These are phyloP conservation scores for Anaspis maculata DNA, from an alignment of 2,888 invertebrate genomes.

Conservation along the genomic window DNA sequence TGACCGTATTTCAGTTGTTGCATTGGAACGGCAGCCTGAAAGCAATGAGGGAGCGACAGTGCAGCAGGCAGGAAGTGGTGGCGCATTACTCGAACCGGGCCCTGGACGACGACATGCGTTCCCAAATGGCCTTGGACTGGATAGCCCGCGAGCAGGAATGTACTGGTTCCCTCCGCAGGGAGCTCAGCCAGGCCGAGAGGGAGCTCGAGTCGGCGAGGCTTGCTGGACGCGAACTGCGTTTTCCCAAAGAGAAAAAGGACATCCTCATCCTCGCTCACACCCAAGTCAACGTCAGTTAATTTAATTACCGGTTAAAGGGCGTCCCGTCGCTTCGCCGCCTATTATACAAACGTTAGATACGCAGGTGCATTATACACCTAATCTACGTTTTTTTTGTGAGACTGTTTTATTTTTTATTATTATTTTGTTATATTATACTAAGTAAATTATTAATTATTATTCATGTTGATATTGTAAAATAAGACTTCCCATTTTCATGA, in stretches of 20 bases:
- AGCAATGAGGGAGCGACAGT: constrained; percentile 91
- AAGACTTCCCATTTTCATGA: constrained; percentile 19
- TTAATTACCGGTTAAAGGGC: constrained; percentile 1
- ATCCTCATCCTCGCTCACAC: constrained; percentile 83
- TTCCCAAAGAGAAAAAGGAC: constrained; percentile 93
- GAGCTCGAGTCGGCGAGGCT: constrained; percentile 79
- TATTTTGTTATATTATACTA: constrained; percentile 18
- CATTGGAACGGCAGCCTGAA: constrained; percentile 97
- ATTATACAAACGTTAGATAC: constrained; percentile 7
- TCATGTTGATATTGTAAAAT: constrained; percentile 27
- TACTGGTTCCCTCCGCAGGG: constrained; percentile 67
- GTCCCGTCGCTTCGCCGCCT: constrained; percentile 13
- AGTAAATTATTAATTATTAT: constrained; percentile 28
- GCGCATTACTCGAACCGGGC: constrained; percentile 90
- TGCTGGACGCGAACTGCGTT: constrained; percentile 83
- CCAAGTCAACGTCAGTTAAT: constrained; percentile 54
- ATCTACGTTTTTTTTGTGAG: constrained; percentile 21
- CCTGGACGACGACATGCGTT: constrained; percentile 90
- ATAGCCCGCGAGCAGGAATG: constrained; percentile 73
- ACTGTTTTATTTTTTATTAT: too few species aligned
- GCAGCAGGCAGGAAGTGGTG: constrained; percentile 86
- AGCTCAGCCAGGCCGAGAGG: constrained; percentile 75
- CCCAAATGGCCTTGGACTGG: constrained; percentile 95
- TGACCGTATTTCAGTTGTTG: constrained; percentile 94
- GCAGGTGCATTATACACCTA: too few species aligned